Percentiles rank a stretch among this genome's conserved stretches.
These are phyloP conservation scores for Macropis europaea DNA, from an alignment of 2,888 invertebrate genomes.

Conservation along the genomic window DNA sequence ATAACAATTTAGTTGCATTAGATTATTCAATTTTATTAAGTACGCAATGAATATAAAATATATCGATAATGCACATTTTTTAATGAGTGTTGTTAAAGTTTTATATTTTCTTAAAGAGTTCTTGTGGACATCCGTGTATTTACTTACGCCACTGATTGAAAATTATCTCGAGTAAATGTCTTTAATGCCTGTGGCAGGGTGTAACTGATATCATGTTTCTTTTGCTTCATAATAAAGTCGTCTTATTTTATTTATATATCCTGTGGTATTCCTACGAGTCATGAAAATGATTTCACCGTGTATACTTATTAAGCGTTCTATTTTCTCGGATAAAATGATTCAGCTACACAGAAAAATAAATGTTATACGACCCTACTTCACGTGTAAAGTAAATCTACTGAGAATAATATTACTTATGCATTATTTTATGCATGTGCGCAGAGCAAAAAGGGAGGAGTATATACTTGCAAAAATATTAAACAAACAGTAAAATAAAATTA, in stretches of 20 bases:
- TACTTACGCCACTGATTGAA: constrained; percentile 14
- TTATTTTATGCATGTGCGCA: too few species aligned
- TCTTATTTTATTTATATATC: too few species aligned
- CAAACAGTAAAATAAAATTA: too few species aligned
- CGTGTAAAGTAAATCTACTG: neutral
- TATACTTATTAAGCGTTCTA: neutral
- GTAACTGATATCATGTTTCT: neutral
- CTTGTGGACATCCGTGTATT: neutral
- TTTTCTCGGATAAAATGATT: neutral
- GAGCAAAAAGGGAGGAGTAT: too few species aligned
- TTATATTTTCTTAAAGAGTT: neutral
- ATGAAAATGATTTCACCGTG: constrained; percentile 4
- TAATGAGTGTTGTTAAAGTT: neutral
- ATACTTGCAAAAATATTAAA: too few species aligned
- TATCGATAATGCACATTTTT: neutral
- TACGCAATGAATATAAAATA: neutral
- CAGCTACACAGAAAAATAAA: too few species aligned
- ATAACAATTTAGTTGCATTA: too few species aligned
- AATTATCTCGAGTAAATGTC: constrained; percentile 7
- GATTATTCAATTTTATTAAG: neutral
- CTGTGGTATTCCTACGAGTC: neutral
- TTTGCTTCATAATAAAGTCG: too few species aligned
- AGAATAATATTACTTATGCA: neutral
- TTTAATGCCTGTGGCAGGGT: neutral
- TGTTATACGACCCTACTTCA: neutral